A percentile compares a stretch with the other conserved stretches of the same genome.
Evolutionary conservation across 64 coral and sea anemone species (phyloP).

Genomic region (Montipora foliosa): DNA sequence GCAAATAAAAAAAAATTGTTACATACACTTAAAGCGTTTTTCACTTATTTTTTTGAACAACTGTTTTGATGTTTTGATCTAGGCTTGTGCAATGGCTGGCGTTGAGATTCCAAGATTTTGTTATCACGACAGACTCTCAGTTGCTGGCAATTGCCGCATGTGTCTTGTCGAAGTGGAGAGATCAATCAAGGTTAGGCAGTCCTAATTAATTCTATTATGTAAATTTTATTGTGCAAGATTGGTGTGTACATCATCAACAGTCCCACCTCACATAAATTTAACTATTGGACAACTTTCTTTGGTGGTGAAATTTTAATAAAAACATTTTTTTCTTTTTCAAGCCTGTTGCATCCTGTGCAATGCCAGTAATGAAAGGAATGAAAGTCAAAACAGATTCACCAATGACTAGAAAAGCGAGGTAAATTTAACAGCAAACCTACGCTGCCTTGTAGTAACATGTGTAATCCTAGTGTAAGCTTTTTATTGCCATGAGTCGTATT

Average conservation of each 20-base stretch:
- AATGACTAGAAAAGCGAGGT: slow-evolving; percentile 96
- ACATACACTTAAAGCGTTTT: not conserved
- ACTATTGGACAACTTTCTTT: not conserved
- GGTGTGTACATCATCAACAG: no score
- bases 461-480: no score
- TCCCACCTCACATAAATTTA: not conserved
- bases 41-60: not conserved
- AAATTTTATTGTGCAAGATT: no score
- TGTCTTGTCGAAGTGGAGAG: slow-evolving; percentile 98
- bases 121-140: slow-evolving; percentile 96
- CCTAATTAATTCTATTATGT: not conserved
- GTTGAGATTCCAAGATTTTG: slow-evolving; percentile 99
- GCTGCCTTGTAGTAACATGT: no score
- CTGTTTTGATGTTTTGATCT: slow-evolving; percentile 1
- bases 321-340: not conserved
- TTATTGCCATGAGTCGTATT: no score
- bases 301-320: not conserved
- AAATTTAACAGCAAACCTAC: not conserved
- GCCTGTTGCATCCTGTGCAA: slow-evolving; percentile 99
- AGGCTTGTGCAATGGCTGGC: slow-evolving; percentile 99
- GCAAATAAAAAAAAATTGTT: not conserved
- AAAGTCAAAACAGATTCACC: slow-evolving; percentile 96
- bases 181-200: slow-evolving; percentile 77
- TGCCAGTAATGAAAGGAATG: slow-evolving; percentile 99
- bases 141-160: slow-evolving; percentile 99